Base-by-base conservation (phyloP, 1,140 invertebrate genomes). In the Trinorchestia longiramus region DNA sequence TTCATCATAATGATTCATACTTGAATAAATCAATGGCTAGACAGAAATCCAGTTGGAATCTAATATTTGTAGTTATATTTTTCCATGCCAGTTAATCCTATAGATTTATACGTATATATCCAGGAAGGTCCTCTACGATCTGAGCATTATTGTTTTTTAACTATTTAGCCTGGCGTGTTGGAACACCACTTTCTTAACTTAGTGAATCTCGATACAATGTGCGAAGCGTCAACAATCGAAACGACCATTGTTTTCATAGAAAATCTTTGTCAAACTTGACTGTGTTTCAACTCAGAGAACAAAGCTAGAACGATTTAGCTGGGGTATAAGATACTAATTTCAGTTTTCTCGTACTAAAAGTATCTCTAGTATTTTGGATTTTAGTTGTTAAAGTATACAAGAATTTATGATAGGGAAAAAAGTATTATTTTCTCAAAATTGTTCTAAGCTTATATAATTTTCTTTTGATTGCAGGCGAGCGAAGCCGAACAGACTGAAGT, bases 391-490 rank as follows among this genome's bases (percentile, higher is more conserved):
- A n/a, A n/a, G n/a, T n/a, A n/a, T 53, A 53, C 47, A 53, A 8
- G 19, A 53, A 53, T 53, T 77, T 11, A 23, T 53, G 47, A 53
- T 11, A 15, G 36, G 3, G 28, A 77, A 19, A 77, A 23, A 28
- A 77, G 3, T 36, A 77, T 77, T 23, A 19, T 77, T 36, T 77
- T 77, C 62, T 77, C 28, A 77, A 77, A 77, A 77, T 77, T 77
- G 62, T 90, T 90, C 88, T 90, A 90, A 90, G 88, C 43, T 90
- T 90, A 90, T 36, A 90, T 19, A 41, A 43, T 90, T 90, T 43
- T 90, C 88, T 90, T 90, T 90, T 90, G 88, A 90, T 90, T 90
- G 23, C 88, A 90, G 88, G 88, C n/a, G 88, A 90, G 43, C 88
- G 88, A 90, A 90, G 88, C 43, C 43, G 41, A 90, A 90, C 88